Conservation (phyloP, 2,113 vertebrate genomes). For the Rana temporaria region DNA sequence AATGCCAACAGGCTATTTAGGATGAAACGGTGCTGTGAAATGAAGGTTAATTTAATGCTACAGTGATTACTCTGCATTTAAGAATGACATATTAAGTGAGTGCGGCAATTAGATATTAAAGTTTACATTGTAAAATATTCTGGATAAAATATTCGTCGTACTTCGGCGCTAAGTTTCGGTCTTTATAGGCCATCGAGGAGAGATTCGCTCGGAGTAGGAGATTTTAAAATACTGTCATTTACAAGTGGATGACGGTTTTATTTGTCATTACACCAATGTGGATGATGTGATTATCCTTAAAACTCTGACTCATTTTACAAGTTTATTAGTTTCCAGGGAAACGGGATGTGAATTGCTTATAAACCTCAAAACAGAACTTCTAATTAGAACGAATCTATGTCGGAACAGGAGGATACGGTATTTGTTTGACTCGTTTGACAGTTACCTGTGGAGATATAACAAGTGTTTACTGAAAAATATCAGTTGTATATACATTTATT, state of each 20-base stretch:
- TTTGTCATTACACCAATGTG: constrained; percentile 27
- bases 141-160: constrained; percentile 45
- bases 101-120: constrained; percentile 54
- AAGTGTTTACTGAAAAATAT: neutral
- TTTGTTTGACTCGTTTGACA: neutral
- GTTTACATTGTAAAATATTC: constrained; percentile 54
- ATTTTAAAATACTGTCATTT: constrained; percentile 49
- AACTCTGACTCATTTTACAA: constrained; percentile 32
- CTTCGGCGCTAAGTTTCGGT: constrained; percentile 23
- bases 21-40: constrained; percentile 31
- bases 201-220: constrained; percentile 15
- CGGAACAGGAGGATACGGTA: neutral
- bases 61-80: constrained; percentile 51
- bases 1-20: constrained; percentile 50
- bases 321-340: constrained; percentile 45
- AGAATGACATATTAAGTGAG: constrained; percentile 48
- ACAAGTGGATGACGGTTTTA: constrained; percentile 51
- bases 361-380: constrained; percentile 43
- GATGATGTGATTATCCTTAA: constrained; percentile 23
- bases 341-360: neutral
- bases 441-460: too few relatives aligned
- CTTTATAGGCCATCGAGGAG: constrained; percentile 53
- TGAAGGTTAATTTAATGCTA: constrained; percentile 53
- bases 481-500: neutral
- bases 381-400: constrained; percentile 24